Conservation (phyloP, 2,797 vertebrate species). For the Lemur catta region DNA sequence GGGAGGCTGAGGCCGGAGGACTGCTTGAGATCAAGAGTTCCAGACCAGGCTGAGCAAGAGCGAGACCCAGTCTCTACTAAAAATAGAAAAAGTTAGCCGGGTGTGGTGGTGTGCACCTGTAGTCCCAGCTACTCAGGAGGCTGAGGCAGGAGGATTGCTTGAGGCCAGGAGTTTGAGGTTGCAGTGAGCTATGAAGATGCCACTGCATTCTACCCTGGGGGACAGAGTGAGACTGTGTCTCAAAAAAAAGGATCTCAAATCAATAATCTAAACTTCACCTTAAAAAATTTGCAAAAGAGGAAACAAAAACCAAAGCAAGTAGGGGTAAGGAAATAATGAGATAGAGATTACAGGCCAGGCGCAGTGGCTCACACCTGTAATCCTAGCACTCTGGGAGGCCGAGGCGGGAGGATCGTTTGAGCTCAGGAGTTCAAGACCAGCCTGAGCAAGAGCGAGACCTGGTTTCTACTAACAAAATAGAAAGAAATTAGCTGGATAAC, state of each 20-base stretch:
- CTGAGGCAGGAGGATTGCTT: no score
- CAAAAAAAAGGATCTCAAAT: background rate
- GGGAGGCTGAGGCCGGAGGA: background rate
- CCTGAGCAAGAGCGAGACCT: no score
- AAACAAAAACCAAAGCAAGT: background rate
- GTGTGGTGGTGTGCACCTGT: rapidly evolving
- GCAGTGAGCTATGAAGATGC: background rate
- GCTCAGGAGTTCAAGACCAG: no score
- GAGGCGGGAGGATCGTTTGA: no score
- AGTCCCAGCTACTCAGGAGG: background rate
- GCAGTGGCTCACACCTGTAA: no score
- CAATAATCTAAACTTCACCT: background rate
- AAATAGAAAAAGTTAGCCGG: background rate
- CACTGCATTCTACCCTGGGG: background rate
- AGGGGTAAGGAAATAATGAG: background rate
- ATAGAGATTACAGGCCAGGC: background rate
- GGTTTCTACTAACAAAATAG: no score
- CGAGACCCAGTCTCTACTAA: background rate
- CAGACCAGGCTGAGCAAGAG: background rate
- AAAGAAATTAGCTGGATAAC: no score
- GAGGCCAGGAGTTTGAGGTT: background rate
- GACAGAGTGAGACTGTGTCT: background rate
- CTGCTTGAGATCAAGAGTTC: background rate
- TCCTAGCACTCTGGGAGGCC: no score
- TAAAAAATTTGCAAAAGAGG: background rate